Evolutionary conservation across 2,888 invertebrate species (phyloP).

Genomic region (Ernsta delagoae): DNA sequence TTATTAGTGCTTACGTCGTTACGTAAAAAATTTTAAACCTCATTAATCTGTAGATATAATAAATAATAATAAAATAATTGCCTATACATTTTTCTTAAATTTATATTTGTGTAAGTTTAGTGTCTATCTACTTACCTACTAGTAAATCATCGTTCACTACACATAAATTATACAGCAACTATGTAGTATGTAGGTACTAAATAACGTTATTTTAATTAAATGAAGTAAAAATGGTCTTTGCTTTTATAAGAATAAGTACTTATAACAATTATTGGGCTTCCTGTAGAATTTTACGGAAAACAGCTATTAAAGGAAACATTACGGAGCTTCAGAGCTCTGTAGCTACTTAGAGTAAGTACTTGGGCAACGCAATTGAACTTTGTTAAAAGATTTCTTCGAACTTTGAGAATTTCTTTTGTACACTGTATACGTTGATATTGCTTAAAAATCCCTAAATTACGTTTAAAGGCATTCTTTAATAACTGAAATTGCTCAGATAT

Average conservation of each 20-base stretch:
- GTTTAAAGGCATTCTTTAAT: slow-evolving; percentile 7
- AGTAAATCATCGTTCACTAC: too few relatives aligned
- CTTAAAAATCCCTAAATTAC: slow-evolving; percentile 21
- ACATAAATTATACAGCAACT: too few relatives aligned
- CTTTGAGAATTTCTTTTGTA: slow-evolving; percentile 13
- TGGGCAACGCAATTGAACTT: slow-evolving; percentile 22
- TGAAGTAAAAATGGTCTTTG: neutral
- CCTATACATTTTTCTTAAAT: too few relatives aligned
- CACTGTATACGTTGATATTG: slow-evolving; percentile 2
- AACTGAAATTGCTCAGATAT: neutral
- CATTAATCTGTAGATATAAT: too few relatives aligned
- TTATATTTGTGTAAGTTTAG: too few relatives aligned
- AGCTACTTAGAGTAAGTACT: slow-evolving; percentile 2
- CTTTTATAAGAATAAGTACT: slow-evolving; percentile 1
- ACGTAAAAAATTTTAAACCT: too few relatives aligned
- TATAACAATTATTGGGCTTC: slow-evolving; percentile 23
- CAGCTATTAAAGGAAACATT: slow-evolving; percentile 26
- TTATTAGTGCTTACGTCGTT: neutral
- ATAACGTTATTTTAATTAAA: slow-evolving; percentile 11
- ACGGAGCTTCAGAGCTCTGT: slow-evolving; percentile 14
- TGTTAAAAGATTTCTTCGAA: slow-evolving; percentile 22
- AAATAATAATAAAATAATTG: too few relatives aligned
- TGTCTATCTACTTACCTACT: too few relatives aligned
- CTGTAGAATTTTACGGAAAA: slow-evolving; percentile 6
- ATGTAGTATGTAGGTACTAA: slow-evolving; percentile 31